Evolutionary conservation across 1,140 invertebrate genomes (phyloP), one percentile per base, ranked within the genome.

Genomic region (Anastatus disparis): DNA sequence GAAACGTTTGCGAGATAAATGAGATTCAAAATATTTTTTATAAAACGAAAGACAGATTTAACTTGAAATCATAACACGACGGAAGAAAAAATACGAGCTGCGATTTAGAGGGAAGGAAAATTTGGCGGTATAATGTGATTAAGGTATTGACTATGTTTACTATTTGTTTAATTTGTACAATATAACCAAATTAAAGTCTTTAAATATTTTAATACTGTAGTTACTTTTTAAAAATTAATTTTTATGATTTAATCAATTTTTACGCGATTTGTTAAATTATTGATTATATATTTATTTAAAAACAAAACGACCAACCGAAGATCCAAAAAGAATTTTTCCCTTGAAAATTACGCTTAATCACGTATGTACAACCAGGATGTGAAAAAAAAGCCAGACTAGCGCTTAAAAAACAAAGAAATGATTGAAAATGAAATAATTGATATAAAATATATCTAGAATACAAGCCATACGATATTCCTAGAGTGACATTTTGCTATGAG

Each of bases 21-120:
- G 42, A 66, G 26, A 66, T 56, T 66, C 7, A 4, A 66, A 66
- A 55, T 55, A 55, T 66, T 66, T 66, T 66, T 66, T 56, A 56
- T 66, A 46, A 46, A 64, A 46, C 13, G 1, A 52, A 35, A 10
- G 31, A 35, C 40, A 12, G 40, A 46, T 66, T n/a, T 65, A 56
- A 3, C 40, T 46, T 17, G 24, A 56, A 56, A 20, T 35, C 10
- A 35, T 35, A 55, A 42, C 2, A n/a, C n/a, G n/a, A 1, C 1
- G n/a, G n/a, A n/a, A n/a, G n/a, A n/a, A n/a, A n/a, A 26, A 17
- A 17, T 9, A 7, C 22, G 22, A 27, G 26, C 4, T 52, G 22
- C 26, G 26, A 62, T 63, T 63, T 63, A 50, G 50, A 20, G 29
- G 46, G 44, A 63, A 63, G 15, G 42, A 13, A 48, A 29, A 35